Conservation (phyloP, 2,888 invertebrate genomes). For the Drosophila koepferae region DNA sequence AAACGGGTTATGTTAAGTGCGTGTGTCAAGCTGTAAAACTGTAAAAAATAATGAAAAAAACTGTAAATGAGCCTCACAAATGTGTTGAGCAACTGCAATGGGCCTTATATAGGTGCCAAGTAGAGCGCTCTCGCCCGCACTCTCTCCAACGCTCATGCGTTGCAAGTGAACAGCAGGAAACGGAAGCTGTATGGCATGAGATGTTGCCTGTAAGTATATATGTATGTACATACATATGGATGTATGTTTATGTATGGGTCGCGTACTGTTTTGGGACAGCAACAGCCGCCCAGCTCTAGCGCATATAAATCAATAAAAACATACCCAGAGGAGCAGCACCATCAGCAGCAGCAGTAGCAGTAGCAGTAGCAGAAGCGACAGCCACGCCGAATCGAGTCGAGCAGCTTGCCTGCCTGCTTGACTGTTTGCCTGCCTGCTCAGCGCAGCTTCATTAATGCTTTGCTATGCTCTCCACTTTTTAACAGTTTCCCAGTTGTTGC, state of each 20-base stretch:
- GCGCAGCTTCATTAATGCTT: conserved; percentile 60
- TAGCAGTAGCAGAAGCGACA: conserved; percentile 49
- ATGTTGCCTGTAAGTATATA: conserved; percentile 32
- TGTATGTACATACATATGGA: not conserved
- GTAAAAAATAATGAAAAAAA: conserved; percentile 8
- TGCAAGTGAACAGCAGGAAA: conserved; percentile 67
- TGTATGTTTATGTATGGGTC: conserved; percentile 31
- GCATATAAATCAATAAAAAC: conserved; percentile 82
- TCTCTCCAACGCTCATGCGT: conserved; percentile 42
- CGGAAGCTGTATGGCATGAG: conserved; percentile 63
- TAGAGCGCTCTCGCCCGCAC: conserved; percentile 17
- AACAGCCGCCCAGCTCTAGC: conserved; percentile 63
- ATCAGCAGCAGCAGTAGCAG: conserved; percentile 38
- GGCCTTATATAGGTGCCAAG: conserved; percentile 9
- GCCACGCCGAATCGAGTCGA: conserved; percentile 44
- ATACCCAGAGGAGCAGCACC: conserved; percentile 28
- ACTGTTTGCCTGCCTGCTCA: conserved; percentile 10
- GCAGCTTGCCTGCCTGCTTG: conserved; percentile 9
- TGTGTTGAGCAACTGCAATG: conserved; percentile 62
- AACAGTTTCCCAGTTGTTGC: conserved; percentile 45
- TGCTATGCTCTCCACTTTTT: conserved; percentile 43
- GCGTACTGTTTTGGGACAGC: conserved; percentile 70
- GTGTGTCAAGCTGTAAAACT: conserved; percentile 38
- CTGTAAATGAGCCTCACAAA: conserved; percentile 63
- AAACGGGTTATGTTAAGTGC: conserved; percentile 62